phyloP scores from a whole-genome alignment of 1,140 invertebrate species.

The Drosophila repleta region DNA sequence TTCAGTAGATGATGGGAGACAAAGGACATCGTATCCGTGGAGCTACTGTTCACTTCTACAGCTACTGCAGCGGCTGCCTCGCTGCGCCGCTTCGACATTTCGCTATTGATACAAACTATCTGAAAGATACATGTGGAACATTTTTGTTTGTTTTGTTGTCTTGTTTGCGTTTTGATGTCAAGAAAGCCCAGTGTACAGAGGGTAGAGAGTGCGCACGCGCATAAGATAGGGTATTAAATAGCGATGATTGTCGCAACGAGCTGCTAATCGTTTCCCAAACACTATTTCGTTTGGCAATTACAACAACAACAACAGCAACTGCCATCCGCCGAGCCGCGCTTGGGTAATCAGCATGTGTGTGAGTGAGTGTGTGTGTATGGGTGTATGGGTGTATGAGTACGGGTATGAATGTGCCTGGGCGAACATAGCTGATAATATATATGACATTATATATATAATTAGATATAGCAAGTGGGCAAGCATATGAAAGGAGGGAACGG shows the following conservation, averaged over 20 bases:
- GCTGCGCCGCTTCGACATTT: constrained; percentile 60
- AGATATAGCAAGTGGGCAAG: background rate
- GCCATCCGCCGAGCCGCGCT: constrained; percentile 10
- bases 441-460: background rate
- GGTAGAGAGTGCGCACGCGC: background rate
- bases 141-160: constrained; percentile 47
- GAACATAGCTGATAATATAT: constrained; percentile 9
- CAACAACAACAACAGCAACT: constrained; percentile 13
- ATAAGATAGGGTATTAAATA: background rate
- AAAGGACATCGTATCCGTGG: constrained; percentile 40
- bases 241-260: constrained; percentile 7
- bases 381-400: no score
- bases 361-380: background rate
- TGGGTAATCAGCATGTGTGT: constrained; percentile 33
- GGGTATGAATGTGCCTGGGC: background rate
- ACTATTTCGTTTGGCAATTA: constrained; percentile 9
- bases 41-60: background rate
- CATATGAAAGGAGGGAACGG: no score
- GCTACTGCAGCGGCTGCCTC: constrained; percentile 38
- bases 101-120: constrained; percentile 79
- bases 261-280: constrained; percentile 24
- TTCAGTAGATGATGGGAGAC: constrained; percentile 47
- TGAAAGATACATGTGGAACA: constrained; percentile 72
- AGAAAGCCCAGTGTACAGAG: constrained; percentile 48
- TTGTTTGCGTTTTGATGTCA: constrained; percentile 56